Evolutionary conservation across 2,113 vertebrate genomes (phyloP), one percentile per base, ranked within the genome.

Genomic region (Rhodinocichla rosea): DNA sequence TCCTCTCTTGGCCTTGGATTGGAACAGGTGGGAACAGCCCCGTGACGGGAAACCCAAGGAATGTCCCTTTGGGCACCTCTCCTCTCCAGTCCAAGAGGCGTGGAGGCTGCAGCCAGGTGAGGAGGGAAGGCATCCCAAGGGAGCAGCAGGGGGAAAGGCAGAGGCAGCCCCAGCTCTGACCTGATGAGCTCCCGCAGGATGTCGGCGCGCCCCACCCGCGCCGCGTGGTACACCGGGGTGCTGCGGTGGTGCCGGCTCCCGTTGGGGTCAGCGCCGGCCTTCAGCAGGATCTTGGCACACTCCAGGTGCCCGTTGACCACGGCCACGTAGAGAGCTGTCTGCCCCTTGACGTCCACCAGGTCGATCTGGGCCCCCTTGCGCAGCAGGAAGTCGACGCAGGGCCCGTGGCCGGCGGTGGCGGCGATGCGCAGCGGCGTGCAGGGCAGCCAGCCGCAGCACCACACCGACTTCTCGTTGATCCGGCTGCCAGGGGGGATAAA

Each of bases 211-310:
- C 99, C 99, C 90, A 99, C 98, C 0, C 99, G 98, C 0, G 99
- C 98, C 0, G 99, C 98, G 0, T 99, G 99, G 97, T 99, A 99
- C 28, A 99, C 97, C 0, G 99, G 99, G 1, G 99, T 99, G 97
- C 99, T 99, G 92, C 99, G 99, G 92, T 99, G 99, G 93, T 99
- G 99, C 21, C 98, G 98, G 98, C 99, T 99, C 26, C 99, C 99
- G 0, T 99, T 99, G 82, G 99, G 99, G 74, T 99, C 98, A 1
- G 99, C 99, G 1, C 99, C 99, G 0, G 99, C 99, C 90, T 99
- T 98, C 15, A 99, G 97, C 35, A 99, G 98, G 94, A 99, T 99
- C 89, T 94, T 98, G 22, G 98, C 98, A 4, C 99, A 99, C 77
- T 99, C 98, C 30, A 99, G 97, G 92, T 99, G 99, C 40, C 99